Evolutionary conservation across 2,113 vertebrate species (phyloP).

Genomic region (Nematolebias whitei): DNA sequence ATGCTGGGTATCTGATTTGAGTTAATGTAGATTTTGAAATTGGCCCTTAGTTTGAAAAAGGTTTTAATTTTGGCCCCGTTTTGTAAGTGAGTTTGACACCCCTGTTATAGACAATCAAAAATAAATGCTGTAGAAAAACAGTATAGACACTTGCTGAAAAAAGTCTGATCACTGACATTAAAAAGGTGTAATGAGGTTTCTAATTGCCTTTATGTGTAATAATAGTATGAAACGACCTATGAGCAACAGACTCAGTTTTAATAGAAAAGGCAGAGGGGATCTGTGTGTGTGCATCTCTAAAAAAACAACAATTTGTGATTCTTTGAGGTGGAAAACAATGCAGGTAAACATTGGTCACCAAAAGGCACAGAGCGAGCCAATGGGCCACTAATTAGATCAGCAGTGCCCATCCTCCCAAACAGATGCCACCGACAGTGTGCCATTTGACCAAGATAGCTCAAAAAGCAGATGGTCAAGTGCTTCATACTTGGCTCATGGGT

Average conservation of each 20-base stretch:
- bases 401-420: constrained; percentile 2
- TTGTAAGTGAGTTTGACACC: too few relatives aligned
- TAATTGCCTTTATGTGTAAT: too few relatives aligned
- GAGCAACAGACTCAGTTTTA: too few relatives aligned
- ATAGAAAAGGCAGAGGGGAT: too few relatives aligned
- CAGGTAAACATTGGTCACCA: not conserved
- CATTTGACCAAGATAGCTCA: not conserved
- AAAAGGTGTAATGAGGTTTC: not conserved
- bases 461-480: constrained; percentile 2
- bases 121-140: not conserved
- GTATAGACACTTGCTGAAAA: not conserved
- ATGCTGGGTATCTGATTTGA: too few relatives aligned
- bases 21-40: too few relatives aligned
- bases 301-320: not conserved
- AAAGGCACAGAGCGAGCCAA: too few relatives aligned
- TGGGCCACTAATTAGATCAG: constrained; percentile 5
- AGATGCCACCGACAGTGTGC: not conserved
- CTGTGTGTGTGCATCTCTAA: too few relatives aligned
- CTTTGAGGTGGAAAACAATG: not conserved
- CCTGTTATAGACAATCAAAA: too few relatives aligned
- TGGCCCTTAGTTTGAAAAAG: too few relatives aligned
- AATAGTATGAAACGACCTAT: too few relatives aligned
- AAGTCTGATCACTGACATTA: not conserved
- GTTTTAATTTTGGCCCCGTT: too few relatives aligned
- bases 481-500: not conserved